phyloP scores from a whole-genome alignment of 2,113 vertebrate species.

The Nothobranchius kuhntae region DNA sequence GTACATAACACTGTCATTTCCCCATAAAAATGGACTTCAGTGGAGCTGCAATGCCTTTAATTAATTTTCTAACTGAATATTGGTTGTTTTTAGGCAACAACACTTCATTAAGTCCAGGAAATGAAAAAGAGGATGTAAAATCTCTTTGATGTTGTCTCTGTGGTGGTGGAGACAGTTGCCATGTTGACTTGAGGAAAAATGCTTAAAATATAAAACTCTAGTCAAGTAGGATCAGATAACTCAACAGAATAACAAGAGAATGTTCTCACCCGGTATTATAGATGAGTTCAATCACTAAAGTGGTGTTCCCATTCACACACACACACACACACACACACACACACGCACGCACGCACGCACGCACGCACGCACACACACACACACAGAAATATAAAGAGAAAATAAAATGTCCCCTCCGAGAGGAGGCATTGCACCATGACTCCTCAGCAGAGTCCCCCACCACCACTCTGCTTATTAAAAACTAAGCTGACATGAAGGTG shows the following conservation, averaged over 20 bases:
- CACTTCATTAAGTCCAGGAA: background rate
- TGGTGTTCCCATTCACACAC: background rate
- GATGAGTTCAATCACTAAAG: background rate
- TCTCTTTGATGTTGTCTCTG: background rate
- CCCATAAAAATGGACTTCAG: too few relatives aligned
- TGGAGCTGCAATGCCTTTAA: too few relatives aligned
- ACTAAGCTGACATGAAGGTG: slow-evolving; percentile 51
- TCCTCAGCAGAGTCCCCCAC: slow-evolving; percentile 1
- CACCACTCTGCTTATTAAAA: slow-evolving; percentile 45
- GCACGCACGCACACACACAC: too few relatives aligned
- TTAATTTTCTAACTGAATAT: too few relatives aligned
- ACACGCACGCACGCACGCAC: too few relatives aligned
- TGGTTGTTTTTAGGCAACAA: too few relatives aligned
- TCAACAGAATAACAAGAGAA: background rate
- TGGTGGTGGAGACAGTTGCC: too few relatives aligned
- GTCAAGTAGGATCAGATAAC: background rate
- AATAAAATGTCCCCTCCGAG: background rate
- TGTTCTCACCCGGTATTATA: background rate
- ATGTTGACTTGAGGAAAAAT: background rate
- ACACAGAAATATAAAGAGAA: background rate
- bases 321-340: too few relatives aligned
- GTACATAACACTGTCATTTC: too few relatives aligned
- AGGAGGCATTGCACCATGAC: slow-evolving; percentile 1
- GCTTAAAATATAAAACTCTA: background rate
- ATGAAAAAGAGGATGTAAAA: background rate